A percentile compares a stretch with the other conserved stretches of the same genome.
Conservation (phyloP, 1,140 invertebrate species). For the Coenobita brevimanus region DNA sequence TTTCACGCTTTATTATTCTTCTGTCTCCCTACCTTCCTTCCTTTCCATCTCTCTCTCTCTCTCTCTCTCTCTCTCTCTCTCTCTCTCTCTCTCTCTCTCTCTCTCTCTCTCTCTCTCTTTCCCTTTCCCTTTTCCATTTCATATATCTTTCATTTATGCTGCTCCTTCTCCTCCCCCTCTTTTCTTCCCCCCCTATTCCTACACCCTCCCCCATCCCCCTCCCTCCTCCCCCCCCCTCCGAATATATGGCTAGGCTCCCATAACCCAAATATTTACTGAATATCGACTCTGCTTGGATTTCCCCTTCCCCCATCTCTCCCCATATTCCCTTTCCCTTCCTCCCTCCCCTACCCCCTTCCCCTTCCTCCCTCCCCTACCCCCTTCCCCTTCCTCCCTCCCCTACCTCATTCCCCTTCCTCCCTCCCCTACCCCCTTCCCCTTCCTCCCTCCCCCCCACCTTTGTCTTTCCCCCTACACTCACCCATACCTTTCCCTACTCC, state of each 20-base stretch:
- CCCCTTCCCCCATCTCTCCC: neutral
- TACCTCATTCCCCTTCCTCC: too few relatives aligned
- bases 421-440: neutral
- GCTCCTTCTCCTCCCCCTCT: neutral
- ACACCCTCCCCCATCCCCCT: neutral
- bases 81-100: constrained; percentile 1
- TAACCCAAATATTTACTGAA: neutral
- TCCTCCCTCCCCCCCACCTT: neutral
- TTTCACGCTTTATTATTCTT: neutral
- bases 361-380: too few relatives aligned
- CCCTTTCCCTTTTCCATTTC: neutral
- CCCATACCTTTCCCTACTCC: neutral
- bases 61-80: constrained; percentile 1
- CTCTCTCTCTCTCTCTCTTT: too few relatives aligned
- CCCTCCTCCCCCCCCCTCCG: neutral
- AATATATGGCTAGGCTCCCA: neutral
- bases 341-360: neutral
- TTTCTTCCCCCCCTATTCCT: neutral
- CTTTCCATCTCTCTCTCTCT: neutral
- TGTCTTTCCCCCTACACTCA: neutral
- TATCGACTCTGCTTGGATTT: neutral
- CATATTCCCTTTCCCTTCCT: too few relatives aligned
- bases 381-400: too few relatives aligned
- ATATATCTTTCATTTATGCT: neutral
- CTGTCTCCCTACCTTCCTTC: neutral